phyloP scores from a whole-genome alignment of 2,888 invertebrate species.

The Drosophila incognita region DNA sequence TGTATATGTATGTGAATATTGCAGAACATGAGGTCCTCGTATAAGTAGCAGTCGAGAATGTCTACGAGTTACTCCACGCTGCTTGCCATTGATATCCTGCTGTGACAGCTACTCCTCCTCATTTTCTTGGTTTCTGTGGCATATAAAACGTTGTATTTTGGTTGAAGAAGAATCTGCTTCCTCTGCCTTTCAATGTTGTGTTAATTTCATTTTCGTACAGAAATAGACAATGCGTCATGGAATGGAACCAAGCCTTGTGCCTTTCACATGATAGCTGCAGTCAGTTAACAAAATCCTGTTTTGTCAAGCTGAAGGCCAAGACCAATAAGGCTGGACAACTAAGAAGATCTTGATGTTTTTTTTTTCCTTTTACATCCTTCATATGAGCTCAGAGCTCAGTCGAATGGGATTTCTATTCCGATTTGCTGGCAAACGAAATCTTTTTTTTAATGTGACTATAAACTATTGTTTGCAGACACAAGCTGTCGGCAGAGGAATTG shows the following conservation, averaged over 20 bases:
- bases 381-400: background rate
- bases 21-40: slow-evolving; percentile 34
- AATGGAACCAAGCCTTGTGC: slow-evolving; percentile 29
- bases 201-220: slow-evolving; percentile 72
- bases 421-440: slow-evolving; percentile 1
- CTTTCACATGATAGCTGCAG: slow-evolving; percentile 13
- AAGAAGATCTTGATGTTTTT: background rate
- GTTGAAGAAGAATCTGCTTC: slow-evolving; percentile 4
- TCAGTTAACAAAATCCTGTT: slow-evolving; percentile 33
- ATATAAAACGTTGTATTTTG: slow-evolving; percentile 12
- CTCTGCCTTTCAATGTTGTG: slow-evolving; percentile 50
- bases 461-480: background rate
- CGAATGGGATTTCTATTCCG: background rate
- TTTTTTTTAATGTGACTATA: slow-evolving; percentile 3
- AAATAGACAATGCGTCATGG: slow-evolving; percentile 56
- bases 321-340: background rate
- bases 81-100: slow-evolving; percentile 58
- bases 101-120: slow-evolving; percentile 14
- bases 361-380: background rate
- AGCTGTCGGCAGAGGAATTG: background rate
- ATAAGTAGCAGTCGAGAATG: slow-evolving; percentile 45
- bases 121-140: slow-evolving; percentile 29
- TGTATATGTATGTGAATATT: slow-evolving; percentile 14
- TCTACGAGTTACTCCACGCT: slow-evolving; percentile 24
- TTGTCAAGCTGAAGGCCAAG: slow-evolving; percentile 10